phyloP scores from a whole-genome alignment of 2,797 vertebrate genomes.

The Phalanger gymnotis region DNA sequence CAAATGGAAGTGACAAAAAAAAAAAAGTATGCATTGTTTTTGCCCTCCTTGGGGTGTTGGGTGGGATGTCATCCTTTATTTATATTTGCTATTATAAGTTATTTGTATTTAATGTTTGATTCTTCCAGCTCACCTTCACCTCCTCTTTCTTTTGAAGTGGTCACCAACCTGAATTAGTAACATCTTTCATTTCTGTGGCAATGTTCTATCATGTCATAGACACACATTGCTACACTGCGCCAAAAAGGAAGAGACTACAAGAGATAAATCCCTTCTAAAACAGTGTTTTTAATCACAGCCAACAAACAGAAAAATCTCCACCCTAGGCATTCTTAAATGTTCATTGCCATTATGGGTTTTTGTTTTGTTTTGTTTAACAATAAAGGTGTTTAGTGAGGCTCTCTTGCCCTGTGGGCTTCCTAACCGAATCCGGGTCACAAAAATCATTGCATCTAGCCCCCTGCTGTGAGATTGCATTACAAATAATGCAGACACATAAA shows the following conservation, averaged over 20 bases:
- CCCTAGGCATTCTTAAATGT: slow-evolving; percentile 71
- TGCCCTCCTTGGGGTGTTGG: neutral
- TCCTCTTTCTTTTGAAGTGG: slow-evolving; percentile 72
- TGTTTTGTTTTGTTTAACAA: slow-evolving; percentile 47
- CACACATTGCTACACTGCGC: slow-evolving; percentile 72
- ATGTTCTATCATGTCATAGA: slow-evolving; percentile 67
- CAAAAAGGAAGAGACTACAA: slow-evolving; percentile 74
- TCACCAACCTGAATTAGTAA: slow-evolving; percentile 71
- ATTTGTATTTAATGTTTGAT: slow-evolving; percentile 49
- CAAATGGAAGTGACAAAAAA: neutral
- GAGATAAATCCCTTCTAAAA: slow-evolving; percentile 75
- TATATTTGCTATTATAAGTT: slow-evolving; percentile 33
- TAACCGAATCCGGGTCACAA: slow-evolving; percentile 19
- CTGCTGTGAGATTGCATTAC: neutral
- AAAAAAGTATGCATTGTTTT: neutral
- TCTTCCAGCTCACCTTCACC: slow-evolving; percentile 62
- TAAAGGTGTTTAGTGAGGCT: slow-evolving; percentile 49
- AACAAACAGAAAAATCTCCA: slow-evolving; percentile 69
- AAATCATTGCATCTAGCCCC: neutral
- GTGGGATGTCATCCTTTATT: neutral
- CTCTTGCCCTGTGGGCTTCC: slow-evolving; percentile 49
- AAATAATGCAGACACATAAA: slow-evolving; percentile 19
- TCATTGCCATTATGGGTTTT: slow-evolving; percentile 60
- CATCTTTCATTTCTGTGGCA: slow-evolving; percentile 72
- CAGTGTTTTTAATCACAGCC: slow-evolving; percentile 77